phyloP scores from a whole-genome alignment of 1,140 invertebrate species.

The Drosophila mauritiana region DNA sequence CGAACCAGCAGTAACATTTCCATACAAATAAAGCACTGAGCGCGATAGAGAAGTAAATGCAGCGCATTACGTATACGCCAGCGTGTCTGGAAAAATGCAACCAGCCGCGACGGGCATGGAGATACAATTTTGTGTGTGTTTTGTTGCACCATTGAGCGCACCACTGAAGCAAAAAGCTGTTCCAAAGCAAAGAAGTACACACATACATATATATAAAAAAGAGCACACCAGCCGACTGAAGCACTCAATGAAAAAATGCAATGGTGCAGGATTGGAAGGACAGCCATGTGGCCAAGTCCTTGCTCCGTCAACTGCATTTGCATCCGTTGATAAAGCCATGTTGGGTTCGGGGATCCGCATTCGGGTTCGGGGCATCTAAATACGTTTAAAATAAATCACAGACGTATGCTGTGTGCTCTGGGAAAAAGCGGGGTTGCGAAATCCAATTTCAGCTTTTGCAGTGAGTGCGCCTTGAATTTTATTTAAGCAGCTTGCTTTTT shows the following conservation, averaged over 20 bases:
- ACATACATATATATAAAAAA: background rate
- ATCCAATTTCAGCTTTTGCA: conserved; percentile 65
- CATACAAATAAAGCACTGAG: conserved; percentile 36
- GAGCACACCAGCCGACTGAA: conserved; percentile 20
- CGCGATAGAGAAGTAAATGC: conserved; percentile 35
- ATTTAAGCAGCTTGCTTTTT: conserved; percentile 61
- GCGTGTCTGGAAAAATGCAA: conserved; percentile 46
- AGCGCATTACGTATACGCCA: conserved; percentile 65
- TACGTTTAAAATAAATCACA: conserved; percentile 68
- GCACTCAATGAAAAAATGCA: conserved; percentile 69
- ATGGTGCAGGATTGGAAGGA: conserved; percentile 21
- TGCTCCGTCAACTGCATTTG: conserved; percentile 72
- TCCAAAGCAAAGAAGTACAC: conserved; percentile 1
- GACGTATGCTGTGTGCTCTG: conserved; percentile 43
- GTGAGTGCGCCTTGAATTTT: conserved; percentile 52
- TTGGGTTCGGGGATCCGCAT: conserved; percentile 23
- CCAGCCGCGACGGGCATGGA: conserved; percentile 46
- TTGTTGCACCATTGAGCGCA: conserved; percentile 79
- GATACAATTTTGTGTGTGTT: conserved; percentile 69
- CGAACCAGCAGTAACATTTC: conserved; percentile 44
- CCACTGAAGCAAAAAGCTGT: conserved; percentile 70
- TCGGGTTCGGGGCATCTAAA: conserved; percentile 41
- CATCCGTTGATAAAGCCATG: conserved; percentile 78
- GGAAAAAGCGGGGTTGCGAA: conserved; percentile 32
- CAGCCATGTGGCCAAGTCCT: conserved; percentile 35